Evolutionary conservation across 1,140 invertebrate species (phyloP).

Genomic region (Parasteatoda tepidariorum): DNA sequence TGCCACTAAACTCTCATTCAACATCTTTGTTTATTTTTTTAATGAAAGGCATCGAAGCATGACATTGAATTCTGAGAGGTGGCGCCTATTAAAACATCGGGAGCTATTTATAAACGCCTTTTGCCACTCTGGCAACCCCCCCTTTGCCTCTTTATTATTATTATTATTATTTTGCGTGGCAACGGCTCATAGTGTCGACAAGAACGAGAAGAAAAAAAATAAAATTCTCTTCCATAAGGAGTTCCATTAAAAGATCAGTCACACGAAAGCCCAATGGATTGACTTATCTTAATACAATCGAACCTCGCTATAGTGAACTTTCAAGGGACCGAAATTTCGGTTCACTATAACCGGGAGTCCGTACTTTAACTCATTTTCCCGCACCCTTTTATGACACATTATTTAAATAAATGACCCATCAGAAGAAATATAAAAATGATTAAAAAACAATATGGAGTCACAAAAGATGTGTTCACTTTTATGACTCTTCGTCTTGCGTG

Average conservation of each 20-base stretch:
- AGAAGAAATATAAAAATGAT: background rate
- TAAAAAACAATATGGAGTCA: too few species aligned
- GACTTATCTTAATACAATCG: too few species aligned
- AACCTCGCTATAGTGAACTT: too few species aligned
- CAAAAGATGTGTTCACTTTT: too few species aligned
- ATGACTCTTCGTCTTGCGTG: too few species aligned
- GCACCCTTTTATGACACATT: too few species aligned
- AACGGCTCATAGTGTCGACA: too few species aligned
- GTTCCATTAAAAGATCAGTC: background rate
- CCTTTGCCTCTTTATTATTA: background rate
- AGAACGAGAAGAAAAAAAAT: constrained; percentile 7
- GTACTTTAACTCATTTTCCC: too few species aligned
- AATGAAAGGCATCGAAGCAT: constrained; percentile 33
- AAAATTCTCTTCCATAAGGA: background rate
- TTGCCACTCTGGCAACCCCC: background rate
- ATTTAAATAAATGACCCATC: too few species aligned
- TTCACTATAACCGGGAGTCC: too few species aligned
- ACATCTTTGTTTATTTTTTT: constrained; percentile 29
- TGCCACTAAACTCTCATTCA: constrained; percentile 19
- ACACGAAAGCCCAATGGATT: constrained; percentile 36
- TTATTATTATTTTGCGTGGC: too few species aligned
- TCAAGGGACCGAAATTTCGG: too few species aligned
- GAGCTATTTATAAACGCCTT: constrained; percentile 49
- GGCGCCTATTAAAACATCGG: constrained; percentile 39
- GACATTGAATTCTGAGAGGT: constrained; percentile 53